Evolutionary conservation across 2,113 vertebrate species (phyloP).

Genomic region (Rhadina sibilatrix): DNA sequence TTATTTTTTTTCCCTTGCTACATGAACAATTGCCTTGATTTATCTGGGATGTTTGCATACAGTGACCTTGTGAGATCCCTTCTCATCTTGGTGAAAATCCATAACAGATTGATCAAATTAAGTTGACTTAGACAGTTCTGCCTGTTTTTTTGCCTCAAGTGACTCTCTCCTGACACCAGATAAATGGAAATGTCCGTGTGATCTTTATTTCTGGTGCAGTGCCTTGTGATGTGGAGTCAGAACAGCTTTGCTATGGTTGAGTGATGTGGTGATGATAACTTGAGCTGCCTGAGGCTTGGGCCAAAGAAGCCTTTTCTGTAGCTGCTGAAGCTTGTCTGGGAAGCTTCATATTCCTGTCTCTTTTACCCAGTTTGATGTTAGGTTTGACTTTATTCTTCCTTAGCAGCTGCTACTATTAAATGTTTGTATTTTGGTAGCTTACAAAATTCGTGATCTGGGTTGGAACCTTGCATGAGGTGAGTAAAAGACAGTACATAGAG

Average conservation of each 20-base stretch:
- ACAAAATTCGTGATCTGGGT: conserved; percentile 62
- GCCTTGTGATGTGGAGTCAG: conserved; percentile 14
- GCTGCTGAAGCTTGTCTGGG: background rate
- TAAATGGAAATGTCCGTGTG: background rate
- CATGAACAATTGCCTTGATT: background rate
- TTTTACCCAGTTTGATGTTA: background rate
- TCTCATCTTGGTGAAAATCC: background rate
- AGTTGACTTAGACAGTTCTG: background rate
- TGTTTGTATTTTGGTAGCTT: conserved; percentile 69
- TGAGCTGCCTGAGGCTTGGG: conserved; percentile 3
- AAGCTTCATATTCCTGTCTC: background rate
- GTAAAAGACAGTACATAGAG: conserved; percentile 30
- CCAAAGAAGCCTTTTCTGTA: background rate
- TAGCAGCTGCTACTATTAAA: conserved; percentile 60
- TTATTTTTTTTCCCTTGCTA: background rate
- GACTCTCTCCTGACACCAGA: conserved; percentile 14
- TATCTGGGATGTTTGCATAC: background rate
- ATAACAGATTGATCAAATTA: background rate
- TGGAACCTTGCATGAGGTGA: conserved; percentile 41
- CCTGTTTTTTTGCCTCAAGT: background rate
- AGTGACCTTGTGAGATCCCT: background rate
- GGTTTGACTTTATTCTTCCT: conserved; percentile 39
- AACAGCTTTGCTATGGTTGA: conserved; percentile 23
- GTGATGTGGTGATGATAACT: background rate
- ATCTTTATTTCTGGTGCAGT: conserved; percentile 12